These are phyloP conservation scores for Brachycybe producta DNA, from an alignment of 2,888 invertebrate species.

Conservation along the genomic window DNA sequence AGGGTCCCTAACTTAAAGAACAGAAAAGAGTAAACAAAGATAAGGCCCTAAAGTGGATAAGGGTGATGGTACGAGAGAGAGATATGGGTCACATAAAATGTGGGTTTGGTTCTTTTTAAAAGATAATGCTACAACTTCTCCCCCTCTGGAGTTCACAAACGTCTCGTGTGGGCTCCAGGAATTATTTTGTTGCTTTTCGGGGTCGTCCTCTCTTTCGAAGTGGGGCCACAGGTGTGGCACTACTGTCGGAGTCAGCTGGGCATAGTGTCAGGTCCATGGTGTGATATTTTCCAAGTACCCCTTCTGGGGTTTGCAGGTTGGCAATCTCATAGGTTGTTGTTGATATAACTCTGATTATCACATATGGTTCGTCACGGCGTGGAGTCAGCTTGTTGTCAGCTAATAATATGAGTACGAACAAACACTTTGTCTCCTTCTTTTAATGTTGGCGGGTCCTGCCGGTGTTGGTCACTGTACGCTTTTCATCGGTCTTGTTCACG, in stretches of 20 bases:
- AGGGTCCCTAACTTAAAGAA: too few relatives aligned
- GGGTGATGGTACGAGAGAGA: too few relatives aligned
- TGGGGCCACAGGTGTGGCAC: background rate
- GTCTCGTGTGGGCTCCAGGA: background rate
- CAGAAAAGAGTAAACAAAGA: too few relatives aligned
- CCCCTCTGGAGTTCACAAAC: background rate
- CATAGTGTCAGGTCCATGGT: too few relatives aligned
- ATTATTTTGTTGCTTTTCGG: background rate
- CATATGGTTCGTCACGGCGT: background rate
- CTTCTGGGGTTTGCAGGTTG: too few relatives aligned
- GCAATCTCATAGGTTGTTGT: background rate
- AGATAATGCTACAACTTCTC: background rate
- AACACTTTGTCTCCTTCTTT: background rate
- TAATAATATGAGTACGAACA: background rate
- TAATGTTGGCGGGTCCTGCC: background rate
- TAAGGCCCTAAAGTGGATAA: too few relatives aligned
- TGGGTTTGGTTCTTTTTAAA: too few relatives aligned
- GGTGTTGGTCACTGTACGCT: background rate
- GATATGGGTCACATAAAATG: too few relatives aligned
- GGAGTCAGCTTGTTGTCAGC: background rate
- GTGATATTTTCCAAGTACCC: constrained; percentile 1
- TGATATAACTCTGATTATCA: background rate
- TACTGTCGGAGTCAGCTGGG: too few relatives aligned
- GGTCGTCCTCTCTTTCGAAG: background rate
- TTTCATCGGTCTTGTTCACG: background rate